Evolutionary conservation across 2,113 vertebrate genomes (phyloP), one percentile per base, ranked within the genome.

Genomic region (Alethe castanea): DNA sequence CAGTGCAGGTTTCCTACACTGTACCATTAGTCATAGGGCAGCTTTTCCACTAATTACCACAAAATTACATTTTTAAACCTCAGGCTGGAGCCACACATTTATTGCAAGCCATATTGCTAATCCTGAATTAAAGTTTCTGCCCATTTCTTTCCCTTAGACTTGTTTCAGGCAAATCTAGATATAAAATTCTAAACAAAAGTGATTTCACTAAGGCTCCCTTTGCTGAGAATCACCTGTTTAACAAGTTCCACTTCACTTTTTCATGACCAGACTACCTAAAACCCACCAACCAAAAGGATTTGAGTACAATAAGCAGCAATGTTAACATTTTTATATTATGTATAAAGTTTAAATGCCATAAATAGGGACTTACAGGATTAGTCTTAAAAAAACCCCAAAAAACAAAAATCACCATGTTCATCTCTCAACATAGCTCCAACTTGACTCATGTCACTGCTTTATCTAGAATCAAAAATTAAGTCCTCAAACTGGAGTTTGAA

Each of bases 191-290:
- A 14, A 74, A 29, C 20, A 57, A 9, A 62, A 56, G 8, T 2
- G 8, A 47, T 78, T 54, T 54, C 48, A 36, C 19, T 20, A 8
- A 50, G 10, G 38, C 26, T 92, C 64, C 59, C 54, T 90, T 67
- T 82, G 36, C 71, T 93, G 45, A 81, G 59, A 92, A 90, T 48
- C 57, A 8, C 52, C 36, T 88, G n/a, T 42, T 81, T 69, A 70
- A 66, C 88, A 81, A 86, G 25, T 57, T 85, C 60, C 74, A 76
- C 53, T 88, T 85, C 64, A 38, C 45, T 91, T 74, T 69, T 84
- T 40, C 36, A 6, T 25, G 26, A 60, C 64, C 19, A 60, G 29
- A 70, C 31, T n/a, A 67, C 15, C 53, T 40, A 74, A 19, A 84
- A 24, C 47, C 67, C 31, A 47, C n/a, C 66, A 64, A 19, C 36